Evolutionary conservation across 2,797 vertebrate species (phyloP), one percentile per base, ranked within the genome.

Genomic region (Oryzias dopingdopingensis): DNA sequence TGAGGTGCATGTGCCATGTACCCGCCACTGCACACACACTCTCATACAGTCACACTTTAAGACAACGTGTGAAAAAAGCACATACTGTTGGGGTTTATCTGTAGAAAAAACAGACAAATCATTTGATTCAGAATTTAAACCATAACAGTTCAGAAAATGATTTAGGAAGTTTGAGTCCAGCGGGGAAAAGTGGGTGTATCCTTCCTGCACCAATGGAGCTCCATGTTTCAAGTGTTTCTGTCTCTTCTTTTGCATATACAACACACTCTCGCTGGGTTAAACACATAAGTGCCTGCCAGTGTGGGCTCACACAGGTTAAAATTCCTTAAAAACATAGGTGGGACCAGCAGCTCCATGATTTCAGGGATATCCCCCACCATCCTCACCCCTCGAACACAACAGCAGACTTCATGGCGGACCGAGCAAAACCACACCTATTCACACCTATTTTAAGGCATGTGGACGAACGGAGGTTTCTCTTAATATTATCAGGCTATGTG

Each of bases 331-430:
- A 71, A 81, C 61, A 1, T 41, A 17, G 67, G 77, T 64, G 67
- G 70, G 72, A 87, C 88, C 90, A 89, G 90, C 89, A 88, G 78
- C 88, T 87, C 76, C 63, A 37, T 65, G 76, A 72, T 74, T 63
- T 77, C 57, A 74, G 59, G 61, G 47, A 51, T 37, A 14, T 50
- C 65, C 67, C 58, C 51, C 60, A 5, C 16, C 14, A 15, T 20
- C 14, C 22, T 4, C 42, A 42, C 48, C 24, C 4, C 26, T 29
- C 4, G 59, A 77, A 78, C 67, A 71, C 59, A 60, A 62, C 56
- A 73, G 73, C 72, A 77, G 72, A 69, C 77, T 54, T 64, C 43
- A 46, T 44, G 59, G 54, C 56, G 62, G 62, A 77, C 42, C 52
- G 42, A 59, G 67, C 62, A 65, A 61, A 75, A 56, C 74, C 76